Percentiles rank a stretch among this genome's conserved stretches.
Conservation (phyloP, 1,140 invertebrate genomes). For the Thaumetopoea pityocampa region DNA sequence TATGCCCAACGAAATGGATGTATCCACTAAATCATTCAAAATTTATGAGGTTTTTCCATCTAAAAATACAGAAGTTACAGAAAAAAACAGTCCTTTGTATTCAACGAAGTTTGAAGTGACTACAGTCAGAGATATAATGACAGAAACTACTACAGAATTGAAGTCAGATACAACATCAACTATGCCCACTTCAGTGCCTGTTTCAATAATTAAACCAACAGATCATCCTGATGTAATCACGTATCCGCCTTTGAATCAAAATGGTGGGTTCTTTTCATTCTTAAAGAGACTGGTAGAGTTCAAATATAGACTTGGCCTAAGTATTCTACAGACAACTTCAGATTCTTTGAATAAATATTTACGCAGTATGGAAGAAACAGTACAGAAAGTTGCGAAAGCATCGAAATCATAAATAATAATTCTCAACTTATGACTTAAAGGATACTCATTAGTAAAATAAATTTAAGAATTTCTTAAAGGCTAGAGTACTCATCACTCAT, state of each 20-base stretch:
- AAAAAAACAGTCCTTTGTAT: constrained; percentile 18
- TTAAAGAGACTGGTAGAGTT: constrained; percentile 67
- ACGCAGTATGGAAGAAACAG: constrained; percentile 49
- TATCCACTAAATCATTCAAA: constrained; percentile 56
- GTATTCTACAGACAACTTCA: constrained; percentile 65
- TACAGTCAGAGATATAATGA: constrained; percentile 43
- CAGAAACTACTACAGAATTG: constrained; percentile 55
- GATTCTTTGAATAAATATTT: constrained; percentile 68
- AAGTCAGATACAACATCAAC: constrained; percentile 52
- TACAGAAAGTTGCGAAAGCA: constrained; percentile 42
- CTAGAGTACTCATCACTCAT: too few relatives aligned
- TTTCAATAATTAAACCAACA: constrained; percentile 28
- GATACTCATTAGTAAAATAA: constrained; percentile 9
- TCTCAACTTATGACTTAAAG: constrained; percentile 2
- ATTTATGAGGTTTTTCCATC: constrained; percentile 58
- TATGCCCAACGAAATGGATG: constrained; percentile 40
- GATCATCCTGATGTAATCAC: constrained; percentile 50
- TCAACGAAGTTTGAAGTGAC: constrained; percentile 32
- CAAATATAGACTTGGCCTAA: constrained; percentile 67
- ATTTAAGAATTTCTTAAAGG: not conserved
- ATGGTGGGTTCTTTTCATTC: constrained; percentile 59
- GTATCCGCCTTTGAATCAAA: constrained; percentile 47
- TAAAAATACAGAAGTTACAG: constrained; percentile 16
- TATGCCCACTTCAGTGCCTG: constrained; percentile 35
- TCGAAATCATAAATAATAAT: constrained; percentile 23